Evolutionary conservation across 2,888 invertebrate species (phyloP).

Genomic region (Odontocerum albicorne): DNA sequence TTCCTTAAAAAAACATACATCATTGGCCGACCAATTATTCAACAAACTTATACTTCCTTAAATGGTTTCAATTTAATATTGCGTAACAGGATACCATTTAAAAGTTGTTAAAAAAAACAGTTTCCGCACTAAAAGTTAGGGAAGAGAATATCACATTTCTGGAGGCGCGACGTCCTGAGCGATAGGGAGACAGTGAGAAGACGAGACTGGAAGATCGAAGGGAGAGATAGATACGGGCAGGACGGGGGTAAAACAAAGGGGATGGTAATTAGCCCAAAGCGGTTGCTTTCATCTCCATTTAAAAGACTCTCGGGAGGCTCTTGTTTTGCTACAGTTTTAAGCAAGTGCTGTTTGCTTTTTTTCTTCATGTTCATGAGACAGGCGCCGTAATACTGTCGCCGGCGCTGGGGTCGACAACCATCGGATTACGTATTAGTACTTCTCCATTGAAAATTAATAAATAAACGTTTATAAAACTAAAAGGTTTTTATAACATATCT

Average conservation of each 20-base stretch:
- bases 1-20: too few species aligned
- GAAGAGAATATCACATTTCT: slow-evolving; percentile 19
- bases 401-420: too few species aligned
- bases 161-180: slow-evolving; percentile 19
- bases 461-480: too few species aligned
- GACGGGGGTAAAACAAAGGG: slow-evolving; percentile 9
- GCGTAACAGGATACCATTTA: too few species aligned
- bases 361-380: not conserved
- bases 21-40: too few species aligned
- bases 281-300: slow-evolving; percentile 1
- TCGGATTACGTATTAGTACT: too few species aligned
- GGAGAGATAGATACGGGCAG: not conserved
- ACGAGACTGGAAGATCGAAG: too few species aligned
- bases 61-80: too few species aligned
- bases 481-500: too few species aligned
- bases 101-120: slow-evolving; percentile 21
- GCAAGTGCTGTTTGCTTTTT: slow-evolving; percentile 22
- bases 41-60: too few species aligned
- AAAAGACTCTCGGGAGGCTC: slow-evolving; percentile 2
- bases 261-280: slow-evolving; percentile 11
- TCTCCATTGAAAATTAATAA: too few species aligned
- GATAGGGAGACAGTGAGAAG: not conserved
- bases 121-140: slow-evolving; percentile 28
- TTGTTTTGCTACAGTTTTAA: slow-evolving; percentile 8
- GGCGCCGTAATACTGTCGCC: slow-evolving; percentile 23